Conservation (phyloP, 2,888 invertebrate species). For the Oscheius sp. region DNA sequence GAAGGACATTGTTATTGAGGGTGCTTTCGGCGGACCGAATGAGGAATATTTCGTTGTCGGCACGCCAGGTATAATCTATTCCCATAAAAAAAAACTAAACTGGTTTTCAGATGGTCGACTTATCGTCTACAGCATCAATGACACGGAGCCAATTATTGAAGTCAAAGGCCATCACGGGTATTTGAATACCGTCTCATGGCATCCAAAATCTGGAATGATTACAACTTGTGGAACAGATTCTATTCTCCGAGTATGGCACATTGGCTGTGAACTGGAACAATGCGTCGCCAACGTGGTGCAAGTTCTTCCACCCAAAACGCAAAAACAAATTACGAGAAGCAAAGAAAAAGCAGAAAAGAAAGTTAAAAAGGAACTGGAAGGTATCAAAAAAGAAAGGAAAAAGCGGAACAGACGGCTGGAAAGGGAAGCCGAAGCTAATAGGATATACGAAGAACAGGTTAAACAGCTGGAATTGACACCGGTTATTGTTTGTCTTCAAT, state of each 20-base stretch:
- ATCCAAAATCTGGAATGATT: constrained; percentile 40
- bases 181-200: constrained; percentile 50
- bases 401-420: neutral
- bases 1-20: constrained; percentile 38
- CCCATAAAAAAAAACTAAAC: neutral
- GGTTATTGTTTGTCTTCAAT: neutral
- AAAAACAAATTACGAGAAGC: neutral
- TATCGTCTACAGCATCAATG: constrained; percentile 45
- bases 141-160: constrained; percentile 37
- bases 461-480: neutral
- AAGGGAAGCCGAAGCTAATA: neutral
- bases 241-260: constrained; percentile 8
- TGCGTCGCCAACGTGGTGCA: neutral
- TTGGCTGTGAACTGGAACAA: constrained; percentile 18
- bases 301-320: neutral
- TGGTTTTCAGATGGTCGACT: constrained; percentile 37
- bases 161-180: constrained; percentile 39
- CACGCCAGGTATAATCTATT: constrained; percentile 34
- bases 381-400: neutral
- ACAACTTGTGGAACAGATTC: constrained; percentile 9
- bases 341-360: neutral
- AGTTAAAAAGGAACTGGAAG: neutral
- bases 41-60: constrained; percentile 46
- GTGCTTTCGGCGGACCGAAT: constrained; percentile 45
- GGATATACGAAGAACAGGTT: neutral